These are phyloP conservation scores for Clupea harengus DNA, from an alignment of 2,113 vertebrate genomes.

Conservation along the genomic window DNA sequence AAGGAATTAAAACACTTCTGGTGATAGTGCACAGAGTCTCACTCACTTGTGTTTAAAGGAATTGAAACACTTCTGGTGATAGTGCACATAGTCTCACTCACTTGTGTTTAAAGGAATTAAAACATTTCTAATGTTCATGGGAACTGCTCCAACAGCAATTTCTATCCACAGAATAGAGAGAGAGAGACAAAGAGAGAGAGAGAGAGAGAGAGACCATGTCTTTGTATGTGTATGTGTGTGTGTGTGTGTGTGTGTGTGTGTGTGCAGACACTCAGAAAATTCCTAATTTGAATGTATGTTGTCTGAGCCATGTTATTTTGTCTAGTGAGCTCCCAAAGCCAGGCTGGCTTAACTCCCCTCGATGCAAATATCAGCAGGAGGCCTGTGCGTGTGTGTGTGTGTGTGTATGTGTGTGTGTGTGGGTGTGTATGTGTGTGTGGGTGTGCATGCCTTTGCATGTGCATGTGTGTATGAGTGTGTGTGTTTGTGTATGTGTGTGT, in stretches of 20 bases:
- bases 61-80: neutral
- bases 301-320: neutral
- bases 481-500: neutral
- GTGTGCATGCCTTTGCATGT: neutral
- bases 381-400: neutral
- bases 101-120: too few species aligned
- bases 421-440: neutral
- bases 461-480: neutral
- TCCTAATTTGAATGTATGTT: neutral
- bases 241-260: too few species aligned
- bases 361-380: neutral
- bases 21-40: too few species aligned
- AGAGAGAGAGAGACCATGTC: too few species aligned
- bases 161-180: neutral
- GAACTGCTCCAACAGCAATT: neutral
- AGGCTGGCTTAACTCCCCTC: neutral
- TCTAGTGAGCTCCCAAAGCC: neutral
- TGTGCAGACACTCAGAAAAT: neutral
- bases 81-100: neutral
- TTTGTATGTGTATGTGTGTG: too few species aligned
- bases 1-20: too few species aligned
- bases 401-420: neutral
- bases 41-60: neutral
- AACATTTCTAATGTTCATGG: too few species aligned
- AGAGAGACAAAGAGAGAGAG: neutral